Evolutionary conservation across 2,888 invertebrate genomes (phyloP).

Genomic region (Plebejus melissa): DNA sequence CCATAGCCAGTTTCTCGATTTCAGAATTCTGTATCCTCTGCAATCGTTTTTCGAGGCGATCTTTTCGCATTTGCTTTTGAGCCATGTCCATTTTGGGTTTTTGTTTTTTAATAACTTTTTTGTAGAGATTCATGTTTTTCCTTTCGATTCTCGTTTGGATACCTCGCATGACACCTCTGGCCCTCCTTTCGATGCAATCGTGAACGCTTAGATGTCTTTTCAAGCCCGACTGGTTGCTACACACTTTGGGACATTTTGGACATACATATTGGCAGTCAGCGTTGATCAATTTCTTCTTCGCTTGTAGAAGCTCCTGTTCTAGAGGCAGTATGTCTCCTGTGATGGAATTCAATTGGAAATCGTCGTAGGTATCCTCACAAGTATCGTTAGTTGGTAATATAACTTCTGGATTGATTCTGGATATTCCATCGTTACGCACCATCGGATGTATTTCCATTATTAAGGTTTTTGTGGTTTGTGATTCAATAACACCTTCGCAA

Average conservation of each 20-base stretch:
- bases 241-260: conserved; percentile 55
- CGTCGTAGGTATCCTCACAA: conserved; percentile 47
- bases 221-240: conserved; percentile 34
- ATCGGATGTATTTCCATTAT: conserved; percentile 66
- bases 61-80: conserved; percentile 36
- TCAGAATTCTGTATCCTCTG: conserved; percentile 38
- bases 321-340: conserved; percentile 62
- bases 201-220: conserved; percentile 57
- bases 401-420: conserved; percentile 59
- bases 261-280: conserved; percentile 25
- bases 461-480: conserved; percentile 60
- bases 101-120: conserved; percentile 35
- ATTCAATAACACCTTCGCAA: conserved; percentile 54
- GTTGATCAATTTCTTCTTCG: conserved; percentile 21
- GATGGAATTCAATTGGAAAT: conserved; percentile 67
- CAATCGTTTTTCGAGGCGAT: conserved; percentile 45
- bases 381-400: conserved; percentile 51
- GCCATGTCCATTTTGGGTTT: conserved; percentile 34
- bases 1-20: conserved; percentile 31
- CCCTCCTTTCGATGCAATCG: conserved; percentile 55
- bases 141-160: conserved; percentile 48
- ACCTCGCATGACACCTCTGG: conserved; percentile 51
- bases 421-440: conserved; percentile 37
- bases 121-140: conserved; percentile 41
- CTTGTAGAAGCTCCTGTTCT: conserved; percentile 58